Conservation (phyloP, 2,113 vertebrate species). For the Vireo altiloquus region DNA sequence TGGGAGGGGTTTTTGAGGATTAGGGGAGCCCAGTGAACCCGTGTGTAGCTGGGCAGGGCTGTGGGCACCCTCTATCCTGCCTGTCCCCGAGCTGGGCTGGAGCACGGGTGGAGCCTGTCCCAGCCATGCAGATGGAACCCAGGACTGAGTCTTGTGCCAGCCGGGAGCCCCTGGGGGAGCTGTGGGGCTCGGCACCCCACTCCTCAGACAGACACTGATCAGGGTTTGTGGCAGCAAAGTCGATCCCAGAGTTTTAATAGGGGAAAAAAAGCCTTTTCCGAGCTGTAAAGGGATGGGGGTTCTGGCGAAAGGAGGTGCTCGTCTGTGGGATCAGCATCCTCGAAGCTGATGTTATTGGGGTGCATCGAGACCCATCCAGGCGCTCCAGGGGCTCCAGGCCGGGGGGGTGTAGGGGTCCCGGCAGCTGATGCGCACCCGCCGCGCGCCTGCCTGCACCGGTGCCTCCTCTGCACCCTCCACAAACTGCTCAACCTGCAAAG, state of each 20-base stretch:
- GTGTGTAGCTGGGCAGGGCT: neutral
- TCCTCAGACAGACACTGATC: rapidly evolving
- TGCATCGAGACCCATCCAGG: neutral
- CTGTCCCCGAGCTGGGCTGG: neutral
- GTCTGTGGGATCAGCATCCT: rapidly evolving
- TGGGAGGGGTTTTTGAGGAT: neutral
- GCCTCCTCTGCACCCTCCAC: neutral
- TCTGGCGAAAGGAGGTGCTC: rapidly evolving
- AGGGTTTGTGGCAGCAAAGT: neutral
- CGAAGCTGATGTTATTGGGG: rapidly evolving
- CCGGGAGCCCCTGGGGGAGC: rapidly evolving
- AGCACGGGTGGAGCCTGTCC: rapidly evolving
- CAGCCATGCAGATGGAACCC: neutral
- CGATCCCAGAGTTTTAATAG: neutral
- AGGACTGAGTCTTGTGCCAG: rapidly evolving
- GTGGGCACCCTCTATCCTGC: neutral
- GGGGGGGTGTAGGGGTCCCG: neutral
- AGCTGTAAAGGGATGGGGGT: neutral
- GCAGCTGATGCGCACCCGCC: slow-evolving; percentile 43
- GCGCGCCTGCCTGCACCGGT: rapidly evolving
- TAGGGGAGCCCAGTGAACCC: rapidly evolving
- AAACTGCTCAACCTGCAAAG: neutral
- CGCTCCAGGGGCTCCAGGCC: slow-evolving; percentile 20
- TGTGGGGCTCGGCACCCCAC: neutral
- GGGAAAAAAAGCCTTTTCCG: rapidly evolving